phyloP scores from a whole-genome alignment of 2,797 vertebrate species.

The Pelobates cultripes region DNA sequence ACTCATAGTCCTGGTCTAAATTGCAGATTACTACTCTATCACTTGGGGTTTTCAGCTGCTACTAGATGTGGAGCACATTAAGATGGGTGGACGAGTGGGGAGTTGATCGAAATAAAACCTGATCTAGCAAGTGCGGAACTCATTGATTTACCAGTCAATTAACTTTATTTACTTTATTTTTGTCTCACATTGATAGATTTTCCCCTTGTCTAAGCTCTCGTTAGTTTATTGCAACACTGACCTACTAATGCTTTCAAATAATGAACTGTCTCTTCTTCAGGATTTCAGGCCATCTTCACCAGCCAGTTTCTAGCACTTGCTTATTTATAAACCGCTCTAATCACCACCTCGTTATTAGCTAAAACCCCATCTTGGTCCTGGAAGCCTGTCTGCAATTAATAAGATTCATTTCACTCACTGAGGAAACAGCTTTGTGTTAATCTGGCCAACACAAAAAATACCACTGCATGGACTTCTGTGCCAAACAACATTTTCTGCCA shows the following conservation, averaged over 20 bases:
- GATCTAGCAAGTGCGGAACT: too few relatives aligned
- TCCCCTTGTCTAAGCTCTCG: not conserved
- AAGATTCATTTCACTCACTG: not conserved
- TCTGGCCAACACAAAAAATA: not conserved
- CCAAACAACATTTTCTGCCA: not conserved
- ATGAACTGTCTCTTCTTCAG: not conserved
- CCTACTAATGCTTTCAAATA: not conserved
- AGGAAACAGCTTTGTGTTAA: not conserved
- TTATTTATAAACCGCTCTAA: constrained; percentile 2
- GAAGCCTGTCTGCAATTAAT: not conserved
- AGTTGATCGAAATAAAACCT: too few relatives aligned
- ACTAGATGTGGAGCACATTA: too few relatives aligned
- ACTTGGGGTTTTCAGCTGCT: too few relatives aligned
- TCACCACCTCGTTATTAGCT: constrained; percentile 5
- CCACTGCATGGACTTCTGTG: too few relatives aligned
- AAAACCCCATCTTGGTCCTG: constrained; percentile 2
- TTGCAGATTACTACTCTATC: too few relatives aligned
- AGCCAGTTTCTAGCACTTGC: not conserved
- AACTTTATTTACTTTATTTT: not conserved
- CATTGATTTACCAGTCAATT: too few relatives aligned
- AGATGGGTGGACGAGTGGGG: too few relatives aligned
- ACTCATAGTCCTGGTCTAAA: too few relatives aligned
- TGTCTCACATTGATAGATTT: not conserved
- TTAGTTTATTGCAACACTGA: not conserved
- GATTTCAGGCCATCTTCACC: not conserved